Conservation (phyloP, 2,797 vertebrate species). For the Acanthurus tractus region DNA sequence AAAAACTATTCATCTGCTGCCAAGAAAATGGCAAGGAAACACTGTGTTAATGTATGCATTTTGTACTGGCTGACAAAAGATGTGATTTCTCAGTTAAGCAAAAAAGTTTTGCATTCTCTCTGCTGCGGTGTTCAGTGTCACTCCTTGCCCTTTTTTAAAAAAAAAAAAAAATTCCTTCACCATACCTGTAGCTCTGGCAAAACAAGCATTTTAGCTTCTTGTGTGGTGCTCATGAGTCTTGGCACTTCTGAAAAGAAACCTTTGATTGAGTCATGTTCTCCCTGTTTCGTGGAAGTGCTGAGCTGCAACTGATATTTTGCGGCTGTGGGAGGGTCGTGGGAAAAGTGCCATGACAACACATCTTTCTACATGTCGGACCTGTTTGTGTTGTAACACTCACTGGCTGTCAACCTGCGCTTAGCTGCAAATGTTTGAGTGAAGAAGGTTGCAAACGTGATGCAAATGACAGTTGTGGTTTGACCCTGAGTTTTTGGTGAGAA, state of each 20-base stretch:
- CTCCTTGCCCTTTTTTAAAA: not conserved
- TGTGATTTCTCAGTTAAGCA: not conserved
- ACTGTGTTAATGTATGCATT: constrained; percentile 1
- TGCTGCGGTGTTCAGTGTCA: not conserved
- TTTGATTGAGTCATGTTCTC: constrained; percentile 31
- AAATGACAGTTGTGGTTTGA: constrained; percentile 38
- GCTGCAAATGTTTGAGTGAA: constrained; percentile 41
- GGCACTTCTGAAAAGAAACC: constrained; percentile 20
- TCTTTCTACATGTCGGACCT: constrained; percentile 58
- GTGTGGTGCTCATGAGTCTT: not conserved
- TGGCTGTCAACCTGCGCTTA: constrained; percentile 59
- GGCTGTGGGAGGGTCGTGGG: constrained; percentile 60
- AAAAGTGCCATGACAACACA: constrained; percentile 51
- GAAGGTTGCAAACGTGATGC: constrained; percentile 38
- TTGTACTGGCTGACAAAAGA: not conserved
- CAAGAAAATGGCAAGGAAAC: constrained; percentile 3
- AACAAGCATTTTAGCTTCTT: not conserved
- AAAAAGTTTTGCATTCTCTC: not conserved
- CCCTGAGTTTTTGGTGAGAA: constrained; percentile 13
- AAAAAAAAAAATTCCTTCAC: not conserved
- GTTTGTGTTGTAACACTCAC: constrained; percentile 62
- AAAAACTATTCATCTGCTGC: not conserved
- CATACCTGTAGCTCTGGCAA: not conserved
- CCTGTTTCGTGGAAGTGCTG: constrained; percentile 28
- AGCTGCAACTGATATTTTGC: constrained; percentile 48